Base-by-base conservation (phyloP, 2,888 invertebrate species). In the Caenorhabditis macrosperma region DNA sequence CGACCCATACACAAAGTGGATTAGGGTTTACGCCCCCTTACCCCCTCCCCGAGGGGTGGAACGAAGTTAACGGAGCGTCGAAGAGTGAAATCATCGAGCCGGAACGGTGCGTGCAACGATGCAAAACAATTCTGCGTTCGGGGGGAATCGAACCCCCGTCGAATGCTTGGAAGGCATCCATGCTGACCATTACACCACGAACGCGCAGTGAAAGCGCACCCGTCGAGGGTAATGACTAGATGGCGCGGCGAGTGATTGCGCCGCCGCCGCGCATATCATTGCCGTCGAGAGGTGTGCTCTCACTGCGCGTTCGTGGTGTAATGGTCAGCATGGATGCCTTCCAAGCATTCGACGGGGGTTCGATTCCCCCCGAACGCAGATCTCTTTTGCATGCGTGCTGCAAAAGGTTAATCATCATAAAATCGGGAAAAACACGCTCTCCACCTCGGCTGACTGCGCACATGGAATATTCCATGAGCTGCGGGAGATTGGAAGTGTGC, bases 311-410 rank as follows among this genome's bases (percentile, higher is more conserved):
- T 44, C 44, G 84, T 85, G 85, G 85, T 85, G 85, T 85, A 85
- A 83, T 83, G 85, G 85, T 85, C 82, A 85, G 85, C 85, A 85
- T 85, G 85, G 85, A 85, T 85, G 85, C 83, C 85, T 85, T 85
- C 85, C 85, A 85, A 85, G 85, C 85, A 85, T 85, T 85, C 85
- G 83, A 84, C 84, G 84, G 82, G 84, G 84, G 84, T 84, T 84
- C 84, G 84, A 84, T 84, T 84, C 84, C 84, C 84, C 84, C 84
- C 84, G 84, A 82, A 84, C 82, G 83, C 83, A 83, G 63, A 78
- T 41, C 30, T 54, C 30, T 71, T 71, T 76, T 74, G 24, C 44
- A 17, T 17, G 9, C 6, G 33, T 2, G n/a, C 17, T 2, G n/a
- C n/a, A n/a, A n/a, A n/a, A n/a, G n/a, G n/a, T 44, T 44, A 17